These are phyloP conservation scores for Copsychus sechellarum DNA, from an alignment of 2,113 vertebrate genomes.

Conservation along the genomic window DNA sequence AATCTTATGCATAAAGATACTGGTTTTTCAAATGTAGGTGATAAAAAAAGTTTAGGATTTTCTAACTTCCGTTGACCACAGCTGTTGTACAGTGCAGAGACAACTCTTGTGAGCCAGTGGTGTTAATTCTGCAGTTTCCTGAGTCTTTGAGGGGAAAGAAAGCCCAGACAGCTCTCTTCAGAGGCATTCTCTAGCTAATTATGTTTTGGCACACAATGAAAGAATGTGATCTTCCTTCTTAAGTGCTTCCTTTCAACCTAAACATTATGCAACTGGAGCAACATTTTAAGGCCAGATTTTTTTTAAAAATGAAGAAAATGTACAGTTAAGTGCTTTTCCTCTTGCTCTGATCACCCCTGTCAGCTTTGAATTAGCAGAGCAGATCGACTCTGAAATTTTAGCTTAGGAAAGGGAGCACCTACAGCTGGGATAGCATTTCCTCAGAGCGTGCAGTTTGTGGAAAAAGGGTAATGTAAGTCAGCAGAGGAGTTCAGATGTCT, in stretches of 20 bases:
- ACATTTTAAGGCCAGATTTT: slow-evolving; percentile 17
- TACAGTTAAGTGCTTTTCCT: background rate
- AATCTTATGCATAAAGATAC: rapidly evolving
- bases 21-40: background rate
- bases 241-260: slow-evolving; percentile 46
- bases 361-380: background rate
- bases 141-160: background rate
- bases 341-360: background rate
- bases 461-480: slow-evolving; percentile 15
- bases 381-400: background rate
- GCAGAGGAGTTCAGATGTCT: slow-evolving; percentile 16
- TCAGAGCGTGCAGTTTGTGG: background rate
- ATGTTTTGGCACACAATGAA: slow-evolving; percentile 6
- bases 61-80: rapidly evolving
- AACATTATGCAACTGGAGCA: slow-evolving; percentile 51
- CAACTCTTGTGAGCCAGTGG: background rate
- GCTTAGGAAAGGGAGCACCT: background rate
- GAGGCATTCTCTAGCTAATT: slow-evolving; percentile 41
- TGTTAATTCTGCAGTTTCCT: background rate
- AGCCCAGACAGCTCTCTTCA: background rate
- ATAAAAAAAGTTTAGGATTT: background rate
- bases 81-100: background rate
- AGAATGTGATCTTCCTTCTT: slow-evolving; percentile 44
- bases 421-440: slow-evolving; percentile 22
- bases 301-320: background rate